Evolutionary conservation across 2,113 vertebrate species (phyloP).

Genomic region (Mobula hypostoma): DNA sequence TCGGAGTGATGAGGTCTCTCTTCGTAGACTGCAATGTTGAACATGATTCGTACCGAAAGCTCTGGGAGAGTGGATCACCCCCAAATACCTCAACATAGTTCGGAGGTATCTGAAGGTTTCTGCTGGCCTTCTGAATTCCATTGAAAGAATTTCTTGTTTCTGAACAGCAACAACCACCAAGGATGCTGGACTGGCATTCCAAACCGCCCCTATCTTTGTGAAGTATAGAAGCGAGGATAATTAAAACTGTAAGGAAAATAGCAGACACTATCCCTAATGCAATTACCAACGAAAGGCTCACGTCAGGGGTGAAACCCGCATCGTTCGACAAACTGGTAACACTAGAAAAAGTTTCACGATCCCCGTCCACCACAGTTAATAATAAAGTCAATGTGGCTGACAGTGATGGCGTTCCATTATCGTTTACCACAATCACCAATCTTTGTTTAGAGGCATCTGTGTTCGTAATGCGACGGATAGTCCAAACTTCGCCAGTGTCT

Average conservation of each 20-base stretch:
- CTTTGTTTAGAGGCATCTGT: constrained; percentile 39
- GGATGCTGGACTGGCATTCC: not conserved
- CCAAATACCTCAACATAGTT: constrained; percentile 62
- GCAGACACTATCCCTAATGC: constrained; percentile 46
- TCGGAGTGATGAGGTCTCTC: not conserved
- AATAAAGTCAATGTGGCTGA: constrained; percentile 40
- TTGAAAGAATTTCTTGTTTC: constrained; percentile 44
- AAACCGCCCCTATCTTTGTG: constrained; percentile 38
- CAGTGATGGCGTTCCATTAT: constrained; percentile 25
- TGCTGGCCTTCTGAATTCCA: constrained; percentile 52
- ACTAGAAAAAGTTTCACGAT: constrained; percentile 51
- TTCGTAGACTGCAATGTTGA: not conserved
- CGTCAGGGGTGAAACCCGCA: constrained; percentile 50
- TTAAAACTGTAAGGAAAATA: constrained; percentile 45
- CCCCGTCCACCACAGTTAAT: constrained; percentile 48
- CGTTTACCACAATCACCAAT: constrained; percentile 31
- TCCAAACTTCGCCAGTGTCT: constrained; percentile 39
- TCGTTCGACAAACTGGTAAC: constrained; percentile 50
- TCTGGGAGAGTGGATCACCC: constrained; percentile 53
- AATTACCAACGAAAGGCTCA: constrained; percentile 48
- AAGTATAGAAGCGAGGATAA: constrained; percentile 45
- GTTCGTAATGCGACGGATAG: not conserved
- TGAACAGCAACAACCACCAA: constrained; percentile 43
- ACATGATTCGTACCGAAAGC: constrained; percentile 56
- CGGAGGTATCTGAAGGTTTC: constrained; percentile 59